Evolutionary conservation across 2,888 invertebrate species (phyloP), one percentile per base, ranked within the genome.

Genomic region (Lycocerus yunnanus): DNA sequence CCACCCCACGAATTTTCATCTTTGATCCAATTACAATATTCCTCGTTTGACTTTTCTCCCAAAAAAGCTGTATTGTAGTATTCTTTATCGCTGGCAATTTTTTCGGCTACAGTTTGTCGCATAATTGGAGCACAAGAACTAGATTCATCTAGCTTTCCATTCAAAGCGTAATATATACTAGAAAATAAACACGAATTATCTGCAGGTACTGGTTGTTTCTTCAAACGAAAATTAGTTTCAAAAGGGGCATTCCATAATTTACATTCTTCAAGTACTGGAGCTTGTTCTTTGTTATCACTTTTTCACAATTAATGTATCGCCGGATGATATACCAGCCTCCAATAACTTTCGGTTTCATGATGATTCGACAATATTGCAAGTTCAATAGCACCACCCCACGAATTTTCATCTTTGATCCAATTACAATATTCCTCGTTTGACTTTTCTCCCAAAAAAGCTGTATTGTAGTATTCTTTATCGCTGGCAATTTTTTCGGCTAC

Each of bases 311-410:
- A n/a, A n/a, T n/a, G n/a, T n/a, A n/a, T n/a, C n/a, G n/a, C n/a
- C n/a, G n/a, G n/a, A n/a, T n/a, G n/a, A n/a, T n/a, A n/a, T n/a
- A n/a, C n/a, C n/a, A n/a, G n/a, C n/a, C n/a, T n/a, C n/a, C 97
- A 76, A 93, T 97, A 86, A 98, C n/a, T 97, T 89, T 98, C 98
- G 71, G 97, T 87, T 15, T 94, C 94, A 86, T 95, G 97, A 87
- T 94, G 94, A 83, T 92, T 92, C 0, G 96, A 94, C 24, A 98
- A 88, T 77, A 98, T 93, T 6, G 97, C 92, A 24, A 98, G 90
- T 88, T 98, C 98, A 80, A 98, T 98, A 73, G 96, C 98, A 77
- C 98, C 98, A 77, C 98, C 98, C 98, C 98, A 98, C 0, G 96
- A 94, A 80, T 94, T 94, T 0, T 94, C 91, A 81, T 94, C 93